Conservation (phyloP, 1,140 invertebrate genomes). For the Camponotus vicinus region DNA sequence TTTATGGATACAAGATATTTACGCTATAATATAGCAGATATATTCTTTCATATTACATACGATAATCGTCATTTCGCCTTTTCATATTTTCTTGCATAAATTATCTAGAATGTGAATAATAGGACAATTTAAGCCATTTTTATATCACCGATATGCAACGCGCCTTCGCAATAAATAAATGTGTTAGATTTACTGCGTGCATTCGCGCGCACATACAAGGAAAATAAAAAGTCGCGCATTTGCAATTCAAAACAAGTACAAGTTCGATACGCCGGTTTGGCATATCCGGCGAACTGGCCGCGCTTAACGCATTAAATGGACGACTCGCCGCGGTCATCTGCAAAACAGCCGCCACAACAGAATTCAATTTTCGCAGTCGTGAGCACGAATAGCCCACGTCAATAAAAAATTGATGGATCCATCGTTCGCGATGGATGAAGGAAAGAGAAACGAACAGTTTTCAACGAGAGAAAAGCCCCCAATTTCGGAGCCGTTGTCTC, state of each 20-base stretch:
- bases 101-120: background rate
- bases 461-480: background rate
- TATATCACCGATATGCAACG: conserved; percentile 6
- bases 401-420: conserved; percentile 54
- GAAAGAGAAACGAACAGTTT: background rate
- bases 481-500: background rate
- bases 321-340: conserved; percentile 35
- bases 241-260: conserved; percentile 53
- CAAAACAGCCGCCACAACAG: conserved; percentile 45
- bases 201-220: background rate
- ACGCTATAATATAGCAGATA: background rate
- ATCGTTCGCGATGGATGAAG: conserved; percentile 1
- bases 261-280: conserved; percentile 22
- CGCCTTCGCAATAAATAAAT: background rate
- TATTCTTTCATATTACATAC: background rate
- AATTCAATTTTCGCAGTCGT: conserved; percentile 64
- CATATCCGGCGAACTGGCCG: conserved; percentile 16
- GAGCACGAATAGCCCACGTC: conserved; percentile 40
- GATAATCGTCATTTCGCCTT: background rate
- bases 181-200: background rate
- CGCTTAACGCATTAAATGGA: conserved; percentile 47
- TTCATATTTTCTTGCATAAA: background rate
- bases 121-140: background rate
- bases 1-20: background rate
- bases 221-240: background rate